Percentiles rank a stretch among this genome's conserved stretches.
Evolutionary conservation across 2,888 invertebrate species (phyloP).

Genomic region (Meloe dianella): DNA sequence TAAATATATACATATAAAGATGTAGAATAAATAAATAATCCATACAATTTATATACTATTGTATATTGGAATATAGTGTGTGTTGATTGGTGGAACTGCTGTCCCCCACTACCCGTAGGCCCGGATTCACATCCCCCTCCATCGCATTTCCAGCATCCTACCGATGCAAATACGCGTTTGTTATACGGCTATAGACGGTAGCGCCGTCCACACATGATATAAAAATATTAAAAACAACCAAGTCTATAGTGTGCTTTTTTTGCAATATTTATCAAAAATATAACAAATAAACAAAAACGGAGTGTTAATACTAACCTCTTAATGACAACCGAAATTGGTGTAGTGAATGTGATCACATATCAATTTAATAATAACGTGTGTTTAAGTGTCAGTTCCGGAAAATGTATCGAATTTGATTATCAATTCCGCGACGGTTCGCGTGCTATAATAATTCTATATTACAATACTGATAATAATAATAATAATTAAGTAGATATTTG

Average conservation of each 20-base stretch:
- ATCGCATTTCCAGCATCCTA: constrained; percentile 53
- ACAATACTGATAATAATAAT: not conserved
- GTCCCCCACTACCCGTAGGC: constrained; percentile 48
- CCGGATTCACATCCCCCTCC: constrained; percentile 54
- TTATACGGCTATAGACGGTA: constrained; percentile 57
- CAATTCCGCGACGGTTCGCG: not conserved
- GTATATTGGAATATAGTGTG: constrained; percentile 55
- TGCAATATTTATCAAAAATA: too few species aligned
- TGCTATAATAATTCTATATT: not conserved
- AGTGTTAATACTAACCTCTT: constrained; percentile 32
- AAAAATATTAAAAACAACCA: not conserved
- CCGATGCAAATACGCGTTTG: constrained; percentile 56
- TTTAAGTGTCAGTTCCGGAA: not conserved
- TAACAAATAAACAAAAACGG: constrained; percentile 19
- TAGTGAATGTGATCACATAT: constrained; percentile 47
- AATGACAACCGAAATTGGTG: constrained; percentile 34
- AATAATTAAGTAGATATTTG: not conserved
- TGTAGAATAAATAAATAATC: constrained; percentile 62
- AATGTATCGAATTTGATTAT: not conserved
- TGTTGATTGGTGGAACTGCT: constrained; percentile 48
- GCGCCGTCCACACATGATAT: constrained; percentile 48
- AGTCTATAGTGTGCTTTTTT: not conserved
- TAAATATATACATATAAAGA: constrained; percentile 61
- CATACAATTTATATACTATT: constrained; percentile 62
- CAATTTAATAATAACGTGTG: constrained; percentile 18